Percentiles rank a stretch among this genome's conserved stretches.
These are phyloP conservation scores for Stenodera caucasica DNA, from an alignment of 2,888 invertebrate species.

Conservation along the genomic window DNA sequence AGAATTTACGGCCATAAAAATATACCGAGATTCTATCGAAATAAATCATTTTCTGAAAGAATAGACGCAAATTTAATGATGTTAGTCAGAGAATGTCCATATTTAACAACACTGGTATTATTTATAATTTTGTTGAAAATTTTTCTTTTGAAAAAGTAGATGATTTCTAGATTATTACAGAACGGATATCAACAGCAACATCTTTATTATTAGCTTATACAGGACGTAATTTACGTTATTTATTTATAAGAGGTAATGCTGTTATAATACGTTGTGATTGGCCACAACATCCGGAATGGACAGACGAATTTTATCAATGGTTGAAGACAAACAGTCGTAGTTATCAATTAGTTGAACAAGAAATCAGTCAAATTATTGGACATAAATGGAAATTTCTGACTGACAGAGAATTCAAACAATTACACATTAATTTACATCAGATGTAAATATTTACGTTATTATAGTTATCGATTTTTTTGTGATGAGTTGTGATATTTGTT, in stretches of 20 bases:
- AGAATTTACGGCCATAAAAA: conserved; percentile 69
- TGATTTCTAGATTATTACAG: conserved; percentile 65
- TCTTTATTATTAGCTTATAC: conserved; percentile 69
- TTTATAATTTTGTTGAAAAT: conserved; percentile 13
- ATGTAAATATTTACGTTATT: too few relatives aligned
- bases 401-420: conserved; percentile 65
- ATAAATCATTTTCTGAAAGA: conserved; percentile 70
- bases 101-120: conserved; percentile 68
- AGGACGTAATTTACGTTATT: conserved; percentile 63
- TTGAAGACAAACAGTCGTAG: conserved; percentile 63
- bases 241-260: conserved; percentile 72
- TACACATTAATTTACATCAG: conserved; percentile 52
- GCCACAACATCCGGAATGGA: conserved; percentile 69
- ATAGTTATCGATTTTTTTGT: too few relatives aligned
- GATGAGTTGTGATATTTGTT: not conserved
- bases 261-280: conserved; percentile 72
- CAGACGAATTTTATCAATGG: conserved; percentile 68
- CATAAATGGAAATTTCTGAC: conserved; percentile 68
- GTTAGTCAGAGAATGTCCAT: conserved; percentile 67
- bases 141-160: too few relatives aligned
- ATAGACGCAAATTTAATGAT: conserved; percentile 70
- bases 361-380: conserved; percentile 70
- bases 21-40: conserved; percentile 67
- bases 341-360: conserved; percentile 67
- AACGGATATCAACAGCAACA: conserved; percentile 77